A percentile compares a stretch with the other conserved stretches of the same genome.
Conservation (phyloP, 2,888 invertebrate species). For the Nephrotoma appendiculata region DNA sequence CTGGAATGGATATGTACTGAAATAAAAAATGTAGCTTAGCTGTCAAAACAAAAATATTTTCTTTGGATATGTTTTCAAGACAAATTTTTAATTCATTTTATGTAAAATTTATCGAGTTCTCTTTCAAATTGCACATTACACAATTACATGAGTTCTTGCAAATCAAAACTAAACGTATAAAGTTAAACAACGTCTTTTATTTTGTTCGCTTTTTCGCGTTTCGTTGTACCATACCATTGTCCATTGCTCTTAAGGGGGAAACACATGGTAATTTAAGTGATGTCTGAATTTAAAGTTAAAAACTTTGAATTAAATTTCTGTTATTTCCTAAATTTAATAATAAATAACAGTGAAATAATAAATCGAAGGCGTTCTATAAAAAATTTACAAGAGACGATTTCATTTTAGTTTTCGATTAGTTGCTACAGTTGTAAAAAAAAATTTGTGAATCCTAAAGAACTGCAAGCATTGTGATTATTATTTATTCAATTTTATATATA, state of each 20-base stretch:
- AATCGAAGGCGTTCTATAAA: background rate
- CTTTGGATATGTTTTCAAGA: too few relatives aligned
- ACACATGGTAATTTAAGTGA: background rate
- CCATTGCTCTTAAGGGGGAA: background rate
- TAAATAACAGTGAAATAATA: background rate
- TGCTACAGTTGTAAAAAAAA: background rate
- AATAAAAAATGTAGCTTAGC: too few relatives aligned
- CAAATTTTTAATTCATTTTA: too few relatives aligned
- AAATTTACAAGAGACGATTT: background rate
- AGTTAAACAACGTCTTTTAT: background rate
- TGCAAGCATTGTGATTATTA: background rate
- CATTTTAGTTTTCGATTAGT: background rate
- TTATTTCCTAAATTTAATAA: background rate
- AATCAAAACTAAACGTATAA: background rate
- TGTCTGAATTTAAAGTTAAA: constrained; percentile 3
- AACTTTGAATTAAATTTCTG: background rate
- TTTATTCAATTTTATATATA: background rate
- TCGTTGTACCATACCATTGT: background rate
- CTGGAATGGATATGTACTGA: too few relatives aligned
- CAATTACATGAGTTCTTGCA: background rate
- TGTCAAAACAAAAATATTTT: too few relatives aligned
- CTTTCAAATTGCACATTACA: background rate
- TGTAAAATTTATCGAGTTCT: background rate
- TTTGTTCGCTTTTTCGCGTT: background rate
- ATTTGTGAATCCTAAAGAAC: background rate